Conservation (phyloP, 2,113 vertebrate genomes). For the Eulemur rufifrons region DNA sequence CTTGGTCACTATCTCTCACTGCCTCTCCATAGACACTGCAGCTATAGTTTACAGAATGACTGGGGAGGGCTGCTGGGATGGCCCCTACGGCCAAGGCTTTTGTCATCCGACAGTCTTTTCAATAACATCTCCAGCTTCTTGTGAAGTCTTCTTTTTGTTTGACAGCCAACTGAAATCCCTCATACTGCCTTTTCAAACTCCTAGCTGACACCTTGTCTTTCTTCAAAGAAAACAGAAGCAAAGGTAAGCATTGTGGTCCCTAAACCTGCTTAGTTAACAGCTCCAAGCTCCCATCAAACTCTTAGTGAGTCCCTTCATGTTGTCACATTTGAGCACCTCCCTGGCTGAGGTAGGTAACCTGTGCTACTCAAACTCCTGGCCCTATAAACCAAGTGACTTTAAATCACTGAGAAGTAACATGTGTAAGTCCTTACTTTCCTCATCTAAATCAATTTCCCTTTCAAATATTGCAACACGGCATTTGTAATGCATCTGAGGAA, state of each 20-base stretch:
- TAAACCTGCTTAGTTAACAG: neutral
- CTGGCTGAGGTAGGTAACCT: neutral
- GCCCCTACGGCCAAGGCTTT: neutral
- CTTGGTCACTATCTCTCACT: neutral
- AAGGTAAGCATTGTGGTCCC: neutral
- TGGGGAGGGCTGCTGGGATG: neutral
- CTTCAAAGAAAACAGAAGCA: slow-evolving; percentile 31
- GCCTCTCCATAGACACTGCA: neutral
- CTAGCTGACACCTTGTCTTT: neutral
- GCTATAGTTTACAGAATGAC: neutral
- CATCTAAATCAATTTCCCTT: neutral
- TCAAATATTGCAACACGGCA: neutral
- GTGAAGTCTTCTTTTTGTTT: neutral
- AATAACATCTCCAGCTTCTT: slow-evolving; percentile 14
- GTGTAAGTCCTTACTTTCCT: neutral
- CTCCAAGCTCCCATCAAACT: neutral
- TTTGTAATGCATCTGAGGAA: slow-evolving; percentile 17
- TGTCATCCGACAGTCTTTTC: neutral
- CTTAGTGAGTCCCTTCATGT: neutral
- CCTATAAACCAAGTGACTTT: neutral
- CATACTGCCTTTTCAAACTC: neutral
- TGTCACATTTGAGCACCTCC: neutral
- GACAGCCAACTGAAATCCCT: neutral
- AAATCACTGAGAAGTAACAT: neutral
- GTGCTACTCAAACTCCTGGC: neutral